Conservation (phyloP, 2,888 invertebrate species). For the Pharmacophagus antenor region DNA sequence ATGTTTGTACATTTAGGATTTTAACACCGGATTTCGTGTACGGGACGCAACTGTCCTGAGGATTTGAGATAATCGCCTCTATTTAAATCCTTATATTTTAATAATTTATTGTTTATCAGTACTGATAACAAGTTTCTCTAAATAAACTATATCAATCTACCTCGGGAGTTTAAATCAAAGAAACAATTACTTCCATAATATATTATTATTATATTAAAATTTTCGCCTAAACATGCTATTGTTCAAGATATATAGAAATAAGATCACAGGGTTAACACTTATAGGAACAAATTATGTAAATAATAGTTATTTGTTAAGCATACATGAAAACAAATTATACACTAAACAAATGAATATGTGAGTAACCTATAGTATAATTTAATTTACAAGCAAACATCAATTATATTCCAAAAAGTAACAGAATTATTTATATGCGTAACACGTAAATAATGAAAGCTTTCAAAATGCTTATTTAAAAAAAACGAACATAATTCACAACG, state of each 20-base stretch:
- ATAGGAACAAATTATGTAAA: constrained; percentile 8
- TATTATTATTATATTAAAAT: background rate
- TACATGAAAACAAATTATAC: too few relatives aligned
- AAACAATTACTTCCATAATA: constrained; percentile 1
- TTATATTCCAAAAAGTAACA: too few relatives aligned
- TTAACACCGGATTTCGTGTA: constrained; percentile 56
- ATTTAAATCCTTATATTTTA: constrained; percentile 66
- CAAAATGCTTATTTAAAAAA: too few relatives aligned
- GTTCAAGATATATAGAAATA: constrained; percentile 2
- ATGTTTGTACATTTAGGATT: constrained; percentile 75
- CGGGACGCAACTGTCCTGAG: constrained; percentile 58
- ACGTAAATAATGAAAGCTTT: too few relatives aligned
- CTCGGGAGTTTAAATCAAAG: constrained; percentile 39
- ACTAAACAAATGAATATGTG: too few relatives aligned
- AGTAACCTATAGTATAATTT: too few relatives aligned
- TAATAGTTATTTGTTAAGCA: background rate
- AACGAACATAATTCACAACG: too few relatives aligned
- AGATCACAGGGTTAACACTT: constrained; percentile 9
- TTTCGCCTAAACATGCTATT: background rate
- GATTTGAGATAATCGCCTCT: constrained; percentile 63
- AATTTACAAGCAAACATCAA: too few relatives aligned
- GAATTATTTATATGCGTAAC: too few relatives aligned
- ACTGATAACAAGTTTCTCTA: constrained; percentile 76
- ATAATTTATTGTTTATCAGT: constrained; percentile 79
- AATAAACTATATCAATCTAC: constrained; percentile 70